A percentile compares a stretch with the other conserved stretches of the same genome.
Conservation (phyloP, 2,113 vertebrate species). For the Halichoerus grypus region DNA sequence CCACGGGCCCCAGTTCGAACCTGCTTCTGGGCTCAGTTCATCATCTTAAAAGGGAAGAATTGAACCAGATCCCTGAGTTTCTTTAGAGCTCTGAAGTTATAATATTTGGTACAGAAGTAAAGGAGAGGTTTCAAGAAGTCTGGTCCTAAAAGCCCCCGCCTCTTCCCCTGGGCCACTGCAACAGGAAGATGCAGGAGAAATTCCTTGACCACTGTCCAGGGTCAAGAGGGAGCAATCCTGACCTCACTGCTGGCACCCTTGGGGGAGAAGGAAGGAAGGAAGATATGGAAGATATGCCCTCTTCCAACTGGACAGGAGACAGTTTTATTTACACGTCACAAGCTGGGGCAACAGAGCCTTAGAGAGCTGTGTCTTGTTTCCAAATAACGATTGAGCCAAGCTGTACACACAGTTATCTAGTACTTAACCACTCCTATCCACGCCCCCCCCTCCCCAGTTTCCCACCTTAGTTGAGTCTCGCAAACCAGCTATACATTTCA, state of each 20-base stretch:
- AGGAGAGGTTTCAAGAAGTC: conserved; percentile 16
- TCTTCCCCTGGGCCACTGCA: not conserved
- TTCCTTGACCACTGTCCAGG: not conserved
- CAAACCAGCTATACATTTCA: conserved; percentile 60
- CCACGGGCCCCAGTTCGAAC: not conserved
- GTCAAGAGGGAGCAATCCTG: not conserved
- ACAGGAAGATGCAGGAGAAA: not conserved
- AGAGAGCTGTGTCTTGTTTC: not conserved
- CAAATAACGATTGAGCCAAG: not conserved
- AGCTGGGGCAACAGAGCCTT: not conserved
- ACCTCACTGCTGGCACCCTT: not conserved
- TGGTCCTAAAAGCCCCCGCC: not conserved
- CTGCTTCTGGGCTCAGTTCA: not conserved
- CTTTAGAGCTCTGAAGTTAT: conserved; percentile 44
- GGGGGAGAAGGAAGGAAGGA: not conserved
- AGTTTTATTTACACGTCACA: not conserved
- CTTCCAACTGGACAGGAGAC: not conserved
- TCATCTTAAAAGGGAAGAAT: conserved; percentile 41
- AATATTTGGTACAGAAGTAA: not conserved
- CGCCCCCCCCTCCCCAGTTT: not conserved
- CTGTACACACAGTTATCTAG: not conserved
- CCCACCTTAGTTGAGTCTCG: conserved; percentile 41
- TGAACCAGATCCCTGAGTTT: conserved; percentile 16
- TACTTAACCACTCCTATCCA: too few species aligned
- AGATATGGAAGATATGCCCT: not conserved